Evolutionary conservation across 2,113 vertebrate species (phyloP).

Genomic region (Pandion haliaetus): DNA sequence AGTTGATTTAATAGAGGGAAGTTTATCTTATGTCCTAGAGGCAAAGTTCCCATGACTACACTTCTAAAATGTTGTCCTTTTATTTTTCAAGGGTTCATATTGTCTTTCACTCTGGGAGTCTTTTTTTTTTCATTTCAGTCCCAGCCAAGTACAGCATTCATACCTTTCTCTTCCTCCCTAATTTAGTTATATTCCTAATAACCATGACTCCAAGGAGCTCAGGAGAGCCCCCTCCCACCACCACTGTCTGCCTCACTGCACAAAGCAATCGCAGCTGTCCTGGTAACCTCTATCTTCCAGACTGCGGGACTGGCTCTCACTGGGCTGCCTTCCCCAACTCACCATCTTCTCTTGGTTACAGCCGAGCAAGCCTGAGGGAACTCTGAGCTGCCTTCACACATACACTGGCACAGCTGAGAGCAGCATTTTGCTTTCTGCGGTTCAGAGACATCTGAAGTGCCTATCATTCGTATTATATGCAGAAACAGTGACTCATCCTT

Average conservation of each 20-base stretch:
- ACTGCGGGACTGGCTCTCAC: not conserved
- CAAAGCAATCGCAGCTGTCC: not conserved
- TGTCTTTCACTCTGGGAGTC: not conserved
- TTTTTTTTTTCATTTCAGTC: not conserved
- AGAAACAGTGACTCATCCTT: not conserved
- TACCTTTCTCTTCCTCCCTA: not conserved
- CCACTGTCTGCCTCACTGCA: not conserved
- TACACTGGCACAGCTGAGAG: not conserved
- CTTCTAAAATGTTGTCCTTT: not conserved
- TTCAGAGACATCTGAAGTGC: not conserved
- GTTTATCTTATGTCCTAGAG: not conserved
- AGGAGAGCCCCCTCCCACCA: not conserved
- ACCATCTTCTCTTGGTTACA: not conserved
- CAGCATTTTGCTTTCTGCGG: not conserved
- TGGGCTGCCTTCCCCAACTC: not conserved
- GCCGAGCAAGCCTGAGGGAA: not conserved
- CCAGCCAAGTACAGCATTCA: not conserved
- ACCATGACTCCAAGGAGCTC: not conserved
- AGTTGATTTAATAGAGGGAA: not conserved
- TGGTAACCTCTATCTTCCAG: not conserved
- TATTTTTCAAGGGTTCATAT: not conserved
- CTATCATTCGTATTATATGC: accelerated
- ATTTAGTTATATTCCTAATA: not conserved
- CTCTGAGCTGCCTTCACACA: not conserved
- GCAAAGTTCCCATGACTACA: not conserved